Conservation (phyloP, 2,888 invertebrate genomes). For the Torymus tubicola region DNA sequence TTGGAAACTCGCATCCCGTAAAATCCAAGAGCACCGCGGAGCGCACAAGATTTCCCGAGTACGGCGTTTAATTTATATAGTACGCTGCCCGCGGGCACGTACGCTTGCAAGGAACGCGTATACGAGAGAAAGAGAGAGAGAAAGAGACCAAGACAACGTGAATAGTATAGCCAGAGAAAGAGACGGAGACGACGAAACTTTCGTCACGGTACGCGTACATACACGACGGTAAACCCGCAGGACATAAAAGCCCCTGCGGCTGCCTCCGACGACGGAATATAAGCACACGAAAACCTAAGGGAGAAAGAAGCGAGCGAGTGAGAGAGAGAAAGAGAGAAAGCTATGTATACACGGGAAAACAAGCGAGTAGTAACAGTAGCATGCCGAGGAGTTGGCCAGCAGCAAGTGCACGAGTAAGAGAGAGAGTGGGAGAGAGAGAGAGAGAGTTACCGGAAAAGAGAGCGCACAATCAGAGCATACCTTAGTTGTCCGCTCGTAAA, state of each 20-base stretch:
- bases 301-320: conserved; percentile 30
- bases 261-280: conserved; percentile 61
- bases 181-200: conserved; percentile 46
- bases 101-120: not conserved
- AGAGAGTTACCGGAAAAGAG: conserved; percentile 56
- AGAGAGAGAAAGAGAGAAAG: conserved; percentile 7
- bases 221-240: conserved; percentile 57
- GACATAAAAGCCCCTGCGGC: conserved; percentile 67
- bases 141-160: not conserved
- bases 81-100: not conserved
- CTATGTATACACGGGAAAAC: not conserved
- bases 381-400: not conserved
- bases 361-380: not conserved
- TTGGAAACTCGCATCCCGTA: conserved; percentile 48
- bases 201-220: conserved; percentile 62
- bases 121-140: conserved; percentile 49
- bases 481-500: conserved; percentile 76
- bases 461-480: conserved; percentile 71
- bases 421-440: not conserved
- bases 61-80: conserved; percentile 53
- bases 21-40: conserved; percentile 29
- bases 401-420: too few relatives aligned
- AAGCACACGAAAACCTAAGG: conserved; percentile 52
- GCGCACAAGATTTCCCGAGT: conserved; percentile 52
- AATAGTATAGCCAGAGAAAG: too few relatives aligned